Conservation (phyloP, 2,888 invertebrate species). For the Chromoteleia sp. region DNA sequence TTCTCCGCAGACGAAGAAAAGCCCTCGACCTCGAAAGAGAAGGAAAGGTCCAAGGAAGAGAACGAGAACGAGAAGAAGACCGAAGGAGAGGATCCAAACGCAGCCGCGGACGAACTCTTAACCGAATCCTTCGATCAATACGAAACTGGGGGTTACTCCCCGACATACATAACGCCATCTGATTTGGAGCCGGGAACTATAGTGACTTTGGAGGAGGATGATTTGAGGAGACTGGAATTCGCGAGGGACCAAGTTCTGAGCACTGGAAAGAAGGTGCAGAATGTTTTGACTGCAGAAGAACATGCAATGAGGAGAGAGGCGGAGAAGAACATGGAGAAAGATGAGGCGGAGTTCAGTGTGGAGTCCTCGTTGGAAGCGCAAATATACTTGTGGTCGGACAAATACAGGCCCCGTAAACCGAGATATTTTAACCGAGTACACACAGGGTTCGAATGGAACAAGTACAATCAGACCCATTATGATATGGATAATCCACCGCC, state of each 20-base stretch:
- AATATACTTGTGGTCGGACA: constrained; percentile 98
- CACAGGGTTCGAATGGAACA: constrained; percentile 99
- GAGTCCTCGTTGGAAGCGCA: constrained; percentile 94
- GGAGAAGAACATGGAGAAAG: constrained; percentile 92
- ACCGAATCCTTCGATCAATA: constrained; percentile 89
- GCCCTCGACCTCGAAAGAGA: constrained; percentile 2
- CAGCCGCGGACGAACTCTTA: constrained; percentile 85
- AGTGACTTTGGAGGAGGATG: constrained; percentile 91
- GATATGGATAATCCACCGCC: constrained; percentile 99
- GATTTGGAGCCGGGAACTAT: constrained; percentile 92
- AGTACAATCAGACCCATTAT: constrained; percentile 99
- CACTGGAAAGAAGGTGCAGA: constrained; percentile 87
- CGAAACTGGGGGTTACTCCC: constrained; percentile 93
- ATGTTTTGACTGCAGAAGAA: constrained; percentile 86
- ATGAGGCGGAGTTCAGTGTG: constrained; percentile 96
- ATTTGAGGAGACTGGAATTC: constrained; percentile 90
- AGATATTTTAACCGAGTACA: constrained; percentile 98
- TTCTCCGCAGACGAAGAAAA: neutral
- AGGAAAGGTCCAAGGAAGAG: constrained; percentile 10
- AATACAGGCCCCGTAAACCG: constrained; percentile 98
- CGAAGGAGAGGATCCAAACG: constrained; percentile 65
- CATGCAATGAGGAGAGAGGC: constrained; percentile 91
- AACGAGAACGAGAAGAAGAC: constrained; percentile 6
- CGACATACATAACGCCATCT: constrained; percentile 87
- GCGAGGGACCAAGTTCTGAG: constrained; percentile 89